These are phyloP conservation scores for Trichogramma pretiosum DNA, from an alignment of 1,140 invertebrate genomes.

Conservation along the genomic window DNA sequence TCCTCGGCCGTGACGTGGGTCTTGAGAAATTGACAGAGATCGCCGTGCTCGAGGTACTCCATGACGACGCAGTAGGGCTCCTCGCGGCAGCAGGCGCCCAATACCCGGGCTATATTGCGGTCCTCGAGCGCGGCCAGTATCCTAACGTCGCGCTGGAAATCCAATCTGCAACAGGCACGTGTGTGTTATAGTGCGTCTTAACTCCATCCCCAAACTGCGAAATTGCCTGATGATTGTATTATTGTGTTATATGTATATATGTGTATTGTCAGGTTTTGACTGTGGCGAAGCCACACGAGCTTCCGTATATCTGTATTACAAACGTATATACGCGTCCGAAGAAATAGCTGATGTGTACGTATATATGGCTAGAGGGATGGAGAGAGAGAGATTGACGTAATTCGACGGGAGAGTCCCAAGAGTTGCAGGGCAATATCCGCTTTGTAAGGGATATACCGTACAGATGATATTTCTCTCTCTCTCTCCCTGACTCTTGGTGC, in stretches of 20 bases:
- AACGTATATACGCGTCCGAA: no score
- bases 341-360: no score
- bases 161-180: constrained; percentile 60
- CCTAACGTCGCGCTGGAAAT: constrained; percentile 82
- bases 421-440: no score
- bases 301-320: no score
- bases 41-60: constrained; percentile 84
- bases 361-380: no score
- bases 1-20: constrained; percentile 53
- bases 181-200: no score
- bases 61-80: constrained; percentile 79
- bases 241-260: constrained; percentile 2
- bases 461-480: no score
- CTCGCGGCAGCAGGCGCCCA: constrained; percentile 75
- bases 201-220: no score
- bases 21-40: constrained; percentile 78
- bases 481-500: no score
- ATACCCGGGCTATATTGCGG: constrained; percentile 74
- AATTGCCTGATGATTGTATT: constrained; percentile 29
- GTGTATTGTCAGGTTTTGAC: neutral
- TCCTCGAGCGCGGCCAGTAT: constrained; percentile 80
- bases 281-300: neutral
- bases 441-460: no score
- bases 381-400: no score
- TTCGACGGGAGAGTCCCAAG: no score